These are phyloP conservation scores for Diaperis boleti DNA, from an alignment of 2,888 invertebrate genomes.

Conservation along the genomic window DNA sequence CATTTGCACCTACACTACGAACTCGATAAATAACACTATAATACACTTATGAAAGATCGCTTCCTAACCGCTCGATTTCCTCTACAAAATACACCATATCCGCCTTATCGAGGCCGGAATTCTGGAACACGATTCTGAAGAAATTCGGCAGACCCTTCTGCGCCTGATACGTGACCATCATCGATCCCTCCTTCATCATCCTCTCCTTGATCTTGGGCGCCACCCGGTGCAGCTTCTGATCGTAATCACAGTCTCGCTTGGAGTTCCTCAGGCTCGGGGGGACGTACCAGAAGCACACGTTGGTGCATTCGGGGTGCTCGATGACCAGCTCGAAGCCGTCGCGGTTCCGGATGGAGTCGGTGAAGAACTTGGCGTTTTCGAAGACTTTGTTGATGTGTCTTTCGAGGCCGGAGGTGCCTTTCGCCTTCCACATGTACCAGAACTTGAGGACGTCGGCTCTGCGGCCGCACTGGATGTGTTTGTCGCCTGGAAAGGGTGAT, in stretches of 20 bases:
- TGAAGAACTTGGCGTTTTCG: slow-evolving; percentile 79
- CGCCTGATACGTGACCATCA: slow-evolving; percentile 98
- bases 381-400: slow-evolving; percentile 84
- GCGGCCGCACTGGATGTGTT: slow-evolving; percentile 96
- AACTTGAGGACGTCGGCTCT: slow-evolving; percentile 96
- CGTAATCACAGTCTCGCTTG: slow-evolving; percentile 69
- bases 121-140: slow-evolving; percentile 94
- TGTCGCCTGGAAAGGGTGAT: slow-evolving; percentile 77
- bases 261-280: slow-evolving; percentile 78
- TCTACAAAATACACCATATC: slow-evolving; percentile 91
- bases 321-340: slow-evolving; percentile 81
- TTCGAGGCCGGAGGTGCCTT: slow-evolving; percentile 83
- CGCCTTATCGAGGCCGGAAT: slow-evolving; percentile 83
- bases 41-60: slow-evolving; percentile 47
- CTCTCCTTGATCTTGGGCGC: slow-evolving; percentile 94
- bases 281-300: slow-evolving; percentile 96
- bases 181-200: slow-evolving; percentile 95
- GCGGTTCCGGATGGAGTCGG: slow-evolving; percentile 74
- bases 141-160: slow-evolving; percentile 89
- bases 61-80: slow-evolving; percentile 87
- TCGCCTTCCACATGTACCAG: slow-evolving; percentile 99
- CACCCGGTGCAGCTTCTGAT: slow-evolving; percentile 79
- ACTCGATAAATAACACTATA: neutral
- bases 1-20: neutral
- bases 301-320: slow-evolving; percentile 90